A percentile compares a stretch with the other conserved stretches of the same genome.
Evolutionary conservation across 2,797 vertebrate species (phyloP).

Genomic region (Falco cherrug): DNA sequence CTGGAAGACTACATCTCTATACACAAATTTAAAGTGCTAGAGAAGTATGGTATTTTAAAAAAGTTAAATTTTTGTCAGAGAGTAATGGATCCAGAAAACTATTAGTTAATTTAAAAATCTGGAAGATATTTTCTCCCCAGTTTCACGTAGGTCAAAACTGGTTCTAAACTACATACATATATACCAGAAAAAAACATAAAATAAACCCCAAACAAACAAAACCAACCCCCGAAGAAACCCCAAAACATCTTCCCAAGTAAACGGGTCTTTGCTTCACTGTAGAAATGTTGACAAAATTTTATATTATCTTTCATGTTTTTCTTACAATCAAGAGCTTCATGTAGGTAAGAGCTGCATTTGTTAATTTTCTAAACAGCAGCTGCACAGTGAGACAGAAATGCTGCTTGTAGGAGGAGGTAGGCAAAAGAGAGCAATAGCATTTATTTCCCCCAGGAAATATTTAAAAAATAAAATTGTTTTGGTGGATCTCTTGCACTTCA

Average conservation of each 20-base stretch:
- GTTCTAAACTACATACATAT: neutral
- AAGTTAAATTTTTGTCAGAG: neutral
- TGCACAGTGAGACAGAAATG: neutral
- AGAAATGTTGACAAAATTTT: neutral
- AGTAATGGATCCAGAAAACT: neutral
- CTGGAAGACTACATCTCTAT: neutral
- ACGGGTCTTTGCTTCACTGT: neutral
- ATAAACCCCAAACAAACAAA: neutral
- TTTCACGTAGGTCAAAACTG: neutral
- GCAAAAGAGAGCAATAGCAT: neutral
- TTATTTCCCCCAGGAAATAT: constrained; percentile 56
- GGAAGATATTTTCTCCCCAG: neutral
- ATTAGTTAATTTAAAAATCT: neutral
- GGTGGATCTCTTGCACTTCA: constrained; percentile 41
- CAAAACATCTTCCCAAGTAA: neutral
- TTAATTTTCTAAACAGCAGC: neutral
- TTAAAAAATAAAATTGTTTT: constrained; percentile 47
- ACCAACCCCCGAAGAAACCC: neutral
- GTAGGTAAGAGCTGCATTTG: neutral
- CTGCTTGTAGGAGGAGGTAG: neutral
- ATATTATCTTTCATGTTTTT: neutral
- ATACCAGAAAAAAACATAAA: neutral
- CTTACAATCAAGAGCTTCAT: neutral
- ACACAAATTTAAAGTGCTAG: neutral
- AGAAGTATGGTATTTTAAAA: neutral